phyloP scores from a whole-genome alignment of 2,113 vertebrate genomes.

The Poeciliopsis retropinna region DNA sequence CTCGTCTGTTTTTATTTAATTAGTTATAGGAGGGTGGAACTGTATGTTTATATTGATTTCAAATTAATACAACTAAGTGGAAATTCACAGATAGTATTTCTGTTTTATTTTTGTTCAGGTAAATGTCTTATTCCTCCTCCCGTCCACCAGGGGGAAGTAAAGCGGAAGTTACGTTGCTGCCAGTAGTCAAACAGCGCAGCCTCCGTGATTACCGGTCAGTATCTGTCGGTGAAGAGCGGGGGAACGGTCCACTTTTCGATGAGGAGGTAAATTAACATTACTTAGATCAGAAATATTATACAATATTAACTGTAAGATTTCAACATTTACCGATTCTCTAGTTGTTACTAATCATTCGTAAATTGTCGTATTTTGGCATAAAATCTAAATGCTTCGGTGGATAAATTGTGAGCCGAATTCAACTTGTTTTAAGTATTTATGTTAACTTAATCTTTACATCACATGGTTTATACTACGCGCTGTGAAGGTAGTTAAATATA shows the following conservation, averaged over 20 bases:
- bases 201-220: too few species aligned
- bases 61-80: background rate
- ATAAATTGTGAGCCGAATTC: background rate
- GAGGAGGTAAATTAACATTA: background rate
- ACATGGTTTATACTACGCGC: too few species aligned
- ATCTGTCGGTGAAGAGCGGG: too few species aligned
- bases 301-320: too few species aligned
- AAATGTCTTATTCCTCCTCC: background rate
- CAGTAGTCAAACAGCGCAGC: background rate
- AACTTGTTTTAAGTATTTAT: background rate
- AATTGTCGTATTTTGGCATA: background rate
- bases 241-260: too few species aligned
- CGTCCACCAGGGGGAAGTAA: slow-evolving; percentile 10
- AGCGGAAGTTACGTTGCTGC: fast-evolving
- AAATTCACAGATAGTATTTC: background rate
- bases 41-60: background rate
- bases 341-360: too few species aligned
- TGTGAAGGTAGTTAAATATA: too few species aligned
- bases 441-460: background rate
- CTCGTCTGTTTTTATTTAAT: background rate
- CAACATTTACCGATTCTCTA: too few species aligned
- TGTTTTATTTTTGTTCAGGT: background rate
- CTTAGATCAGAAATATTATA: too few species aligned
- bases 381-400: background rate
- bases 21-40: background rate